Conservation (phyloP, 2,113 vertebrate genomes). For the Ammospiza nelsoni region DNA sequence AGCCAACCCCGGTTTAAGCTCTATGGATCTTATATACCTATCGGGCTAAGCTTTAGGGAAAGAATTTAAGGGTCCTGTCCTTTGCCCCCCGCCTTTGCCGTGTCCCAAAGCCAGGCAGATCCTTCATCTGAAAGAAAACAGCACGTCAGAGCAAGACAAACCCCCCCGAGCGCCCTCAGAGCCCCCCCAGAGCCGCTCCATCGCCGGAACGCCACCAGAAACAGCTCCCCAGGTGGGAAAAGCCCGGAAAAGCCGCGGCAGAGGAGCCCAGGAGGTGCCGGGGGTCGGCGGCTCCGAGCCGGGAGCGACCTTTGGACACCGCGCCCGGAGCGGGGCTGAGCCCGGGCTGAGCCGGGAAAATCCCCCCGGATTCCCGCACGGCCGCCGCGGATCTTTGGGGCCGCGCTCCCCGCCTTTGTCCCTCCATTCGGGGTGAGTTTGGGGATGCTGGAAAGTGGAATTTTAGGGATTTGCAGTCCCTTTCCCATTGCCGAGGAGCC, state of each 20-base stretch:
- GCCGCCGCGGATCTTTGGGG: not conserved
- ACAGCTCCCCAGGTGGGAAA: not conserved
- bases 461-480: not conserved
- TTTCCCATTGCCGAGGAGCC: not conserved
- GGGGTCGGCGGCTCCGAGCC: not conserved
- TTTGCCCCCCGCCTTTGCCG: constrained; percentile 88
- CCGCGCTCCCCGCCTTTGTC: not conserved
- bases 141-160: constrained; percentile 83
- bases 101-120: constrained; percentile 86
- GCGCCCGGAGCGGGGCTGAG: not conserved
- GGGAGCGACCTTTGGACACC: constrained; percentile 53
- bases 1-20: constrained; percentile 52
- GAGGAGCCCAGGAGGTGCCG: not conserved
- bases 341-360: constrained; percentile 2
- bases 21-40: constrained; percentile 63
- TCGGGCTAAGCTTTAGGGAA: constrained; percentile 72
- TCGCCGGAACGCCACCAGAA: not conserved
- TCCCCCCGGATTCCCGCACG: not conserved
- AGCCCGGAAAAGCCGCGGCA: not conserved
- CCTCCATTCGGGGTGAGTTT: not conserved
- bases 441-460: not conserved
- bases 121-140: constrained; percentile 94
- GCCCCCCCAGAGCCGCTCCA: not conserved
- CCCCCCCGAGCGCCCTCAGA: constrained; percentile 60
- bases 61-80: constrained; percentile 78